Conservation (phyloP, 2,888 invertebrate genomes). For the Bhutanitis thaidina region DNA sequence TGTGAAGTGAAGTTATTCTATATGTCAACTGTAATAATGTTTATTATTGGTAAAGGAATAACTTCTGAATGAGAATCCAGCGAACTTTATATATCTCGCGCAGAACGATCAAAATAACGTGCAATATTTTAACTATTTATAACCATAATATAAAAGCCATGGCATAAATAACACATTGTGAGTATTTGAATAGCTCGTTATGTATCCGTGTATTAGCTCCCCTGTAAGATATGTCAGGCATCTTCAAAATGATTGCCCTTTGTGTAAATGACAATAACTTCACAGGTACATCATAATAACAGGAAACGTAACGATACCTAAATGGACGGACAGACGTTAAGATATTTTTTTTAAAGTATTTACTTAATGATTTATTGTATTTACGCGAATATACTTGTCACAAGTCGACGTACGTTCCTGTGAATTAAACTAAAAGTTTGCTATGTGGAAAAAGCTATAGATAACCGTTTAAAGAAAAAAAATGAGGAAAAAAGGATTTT, state of each 20-base stretch:
- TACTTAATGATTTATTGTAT: too few relatives aligned
- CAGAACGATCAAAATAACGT: background rate
- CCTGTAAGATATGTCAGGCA: constrained; percentile 3
- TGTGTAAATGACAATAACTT: constrained; percentile 18
- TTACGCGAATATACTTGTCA: too few relatives aligned
- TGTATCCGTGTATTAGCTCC: constrained; percentile 14
- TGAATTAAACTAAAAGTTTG: too few relatives aligned
- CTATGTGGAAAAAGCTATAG: too few relatives aligned
- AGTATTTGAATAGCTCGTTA: constrained; percentile 63
- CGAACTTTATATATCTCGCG: too few relatives aligned
- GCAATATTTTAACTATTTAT: constrained; percentile 9
- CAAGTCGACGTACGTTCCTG: too few relatives aligned
- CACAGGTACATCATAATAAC: constrained; percentile 1
- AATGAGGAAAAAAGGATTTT: too few relatives aligned
- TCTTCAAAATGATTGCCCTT: constrained; percentile 18
- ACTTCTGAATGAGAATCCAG: too few relatives aligned
- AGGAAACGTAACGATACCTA: background rate
- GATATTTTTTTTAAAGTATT: too few relatives aligned
- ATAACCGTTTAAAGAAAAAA: too few relatives aligned
- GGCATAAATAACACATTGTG: constrained; percentile 56
- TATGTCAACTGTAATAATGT: constrained; percentile 7
- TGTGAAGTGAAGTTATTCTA: constrained; percentile 7
- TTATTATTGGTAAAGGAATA: too few relatives aligned
- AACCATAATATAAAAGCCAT: constrained; percentile 30
- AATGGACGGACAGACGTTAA: background rate